Evolutionary conservation across 2,113 vertebrate genomes (phyloP).

Genomic region (Heterocephalus glaber): DNA sequence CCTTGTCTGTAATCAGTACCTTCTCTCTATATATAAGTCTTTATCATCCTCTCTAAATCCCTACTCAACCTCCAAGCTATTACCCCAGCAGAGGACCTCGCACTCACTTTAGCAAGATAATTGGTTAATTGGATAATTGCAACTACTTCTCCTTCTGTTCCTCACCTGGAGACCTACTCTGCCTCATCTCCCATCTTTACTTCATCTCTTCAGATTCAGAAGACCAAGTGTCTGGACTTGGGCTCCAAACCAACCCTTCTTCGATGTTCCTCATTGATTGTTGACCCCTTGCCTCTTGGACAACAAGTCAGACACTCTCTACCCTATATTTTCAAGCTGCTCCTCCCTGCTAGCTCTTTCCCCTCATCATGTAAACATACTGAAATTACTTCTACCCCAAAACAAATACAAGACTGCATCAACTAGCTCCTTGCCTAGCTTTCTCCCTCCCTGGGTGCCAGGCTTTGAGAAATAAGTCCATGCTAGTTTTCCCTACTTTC

Average conservation of each 20-base stretch:
- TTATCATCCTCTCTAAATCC: not conserved
- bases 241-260: not conserved
- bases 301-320: not conserved
- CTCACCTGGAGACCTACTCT: not conserved
- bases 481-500: not conserved
- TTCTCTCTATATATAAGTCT: slow-evolving; percentile 26
- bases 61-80: not conserved
- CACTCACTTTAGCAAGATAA: not conserved
- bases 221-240: not conserved
- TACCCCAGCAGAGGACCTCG: not conserved
- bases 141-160: not conserved
- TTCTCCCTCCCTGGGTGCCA: not conserved
- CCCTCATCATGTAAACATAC: not conserved
- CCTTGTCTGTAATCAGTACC: not conserved
- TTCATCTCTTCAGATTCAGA: not conserved
- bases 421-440: not conserved
- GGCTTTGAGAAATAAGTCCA: not conserved
- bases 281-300: not conserved
- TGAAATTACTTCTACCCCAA: not conserved
- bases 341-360: not conserved
- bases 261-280: not conserved
- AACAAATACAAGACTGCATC: not conserved
- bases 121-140: not conserved
- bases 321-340: not conserved
- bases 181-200: not conserved